These are phyloP conservation scores for Platerodrilus igneus DNA, from an alignment of 2,888 invertebrate species.

Conservation along the genomic window DNA sequence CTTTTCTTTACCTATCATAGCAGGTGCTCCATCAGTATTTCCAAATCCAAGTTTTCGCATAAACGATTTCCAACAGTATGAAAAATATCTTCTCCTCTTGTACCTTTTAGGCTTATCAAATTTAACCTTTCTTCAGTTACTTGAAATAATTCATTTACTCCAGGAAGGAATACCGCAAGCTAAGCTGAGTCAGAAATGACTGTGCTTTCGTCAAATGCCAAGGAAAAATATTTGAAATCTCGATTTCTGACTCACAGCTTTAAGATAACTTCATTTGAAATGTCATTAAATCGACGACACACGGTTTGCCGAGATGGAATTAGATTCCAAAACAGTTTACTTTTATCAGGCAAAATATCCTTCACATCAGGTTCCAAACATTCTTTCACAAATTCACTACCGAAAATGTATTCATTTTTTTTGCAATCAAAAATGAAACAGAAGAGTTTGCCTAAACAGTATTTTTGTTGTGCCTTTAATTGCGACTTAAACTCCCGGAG, in stretches of 20 bases:
- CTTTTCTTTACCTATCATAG: no score
- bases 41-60: conserved; percentile 18
- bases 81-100: conserved; percentile 24
- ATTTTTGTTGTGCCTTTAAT: conserved; percentile 2
- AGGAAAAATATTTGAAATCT: conserved; percentile 22
- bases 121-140: conserved; percentile 21
- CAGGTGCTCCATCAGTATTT: no score
- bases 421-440: conserved; percentile 3
- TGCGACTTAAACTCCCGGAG: no score
- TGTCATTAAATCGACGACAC: conserved; percentile 14
- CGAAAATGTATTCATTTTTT: conserved; percentile 1
- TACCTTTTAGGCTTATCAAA: conserved; percentile 19
- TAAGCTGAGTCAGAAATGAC: conserved; percentile 16
- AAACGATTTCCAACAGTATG: conserved; percentile 17
- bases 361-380: conserved; percentile 1
- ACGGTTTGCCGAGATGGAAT: conserved; percentile 1
- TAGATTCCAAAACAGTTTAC: background rate
- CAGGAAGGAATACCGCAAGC: conserved; percentile 15
- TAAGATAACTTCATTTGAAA: background rate
- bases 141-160: conserved; percentile 14
- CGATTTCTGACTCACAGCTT: conserved; percentile 3
- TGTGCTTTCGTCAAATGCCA: conserved; percentile 17
- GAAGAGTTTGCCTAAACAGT: background rate
- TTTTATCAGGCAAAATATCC: background rate
- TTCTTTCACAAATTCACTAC: conserved; percentile 1